A percentile compares a stretch with the other conserved stretches of the same genome.
These are phyloP conservation scores for Podabrus alpinus DNA, from an alignment of 2,888 invertebrate species.

Conservation along the genomic window DNA sequence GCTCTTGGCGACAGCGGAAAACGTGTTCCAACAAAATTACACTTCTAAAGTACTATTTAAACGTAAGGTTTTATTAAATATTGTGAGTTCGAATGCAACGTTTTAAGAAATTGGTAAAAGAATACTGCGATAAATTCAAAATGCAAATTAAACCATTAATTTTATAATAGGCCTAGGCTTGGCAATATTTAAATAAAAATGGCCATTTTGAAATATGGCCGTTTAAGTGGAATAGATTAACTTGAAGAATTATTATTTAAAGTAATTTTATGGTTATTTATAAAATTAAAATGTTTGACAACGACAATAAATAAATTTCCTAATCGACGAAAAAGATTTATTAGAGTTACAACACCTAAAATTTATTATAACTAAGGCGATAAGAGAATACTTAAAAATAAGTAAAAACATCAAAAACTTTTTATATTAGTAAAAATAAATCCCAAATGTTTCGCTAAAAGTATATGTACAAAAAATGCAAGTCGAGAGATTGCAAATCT, in stretches of 20 bases:
- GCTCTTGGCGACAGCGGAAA: slow-evolving; percentile 16
- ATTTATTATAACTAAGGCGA: neutral
- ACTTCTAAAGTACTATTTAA: neutral
- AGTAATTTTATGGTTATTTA: neutral
- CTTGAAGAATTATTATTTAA: neutral
- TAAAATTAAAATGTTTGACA: neutral
- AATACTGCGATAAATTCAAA: neutral
- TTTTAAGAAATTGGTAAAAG: neutral
- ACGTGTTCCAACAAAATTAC: neutral
- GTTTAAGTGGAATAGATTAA: neutral
- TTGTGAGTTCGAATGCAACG: neutral
- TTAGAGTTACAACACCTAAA: neutral
- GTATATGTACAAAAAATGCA: neutral
- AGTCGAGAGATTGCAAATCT: slow-evolving; percentile 5
- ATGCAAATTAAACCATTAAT: neutral
- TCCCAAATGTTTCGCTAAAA: neutral
- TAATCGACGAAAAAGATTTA: neutral
- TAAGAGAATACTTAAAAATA: neutral
- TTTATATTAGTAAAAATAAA: neutral
- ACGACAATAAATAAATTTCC: neutral
- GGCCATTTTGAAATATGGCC: neutral
- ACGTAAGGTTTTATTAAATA: neutral
- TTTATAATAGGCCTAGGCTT: neutral
- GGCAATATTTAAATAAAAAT: slow-evolving; percentile 12
- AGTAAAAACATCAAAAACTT: neutral